Evolutionary conservation across 1,140 invertebrate genomes (phyloP).

Genomic region (Archivesica marissinica): DNA sequence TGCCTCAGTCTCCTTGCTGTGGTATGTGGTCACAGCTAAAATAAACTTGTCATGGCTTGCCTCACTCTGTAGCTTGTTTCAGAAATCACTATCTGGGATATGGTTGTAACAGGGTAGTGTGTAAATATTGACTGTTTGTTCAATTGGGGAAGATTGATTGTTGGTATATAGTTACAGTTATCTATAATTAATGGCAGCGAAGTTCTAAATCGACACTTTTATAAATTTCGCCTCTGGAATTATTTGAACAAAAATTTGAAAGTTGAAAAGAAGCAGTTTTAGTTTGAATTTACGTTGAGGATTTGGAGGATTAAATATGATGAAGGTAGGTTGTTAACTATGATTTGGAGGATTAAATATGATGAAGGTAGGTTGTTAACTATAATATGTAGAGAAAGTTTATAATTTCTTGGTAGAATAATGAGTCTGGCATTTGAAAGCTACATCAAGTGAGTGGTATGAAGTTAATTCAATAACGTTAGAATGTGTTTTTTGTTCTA

Average conservation of each 20-base stretch:
- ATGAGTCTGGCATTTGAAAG: no score
- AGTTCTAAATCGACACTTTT: neutral
- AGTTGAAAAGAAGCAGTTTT: neutral
- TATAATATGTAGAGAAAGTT: no score
- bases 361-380: neutral
- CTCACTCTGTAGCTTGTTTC: no score
- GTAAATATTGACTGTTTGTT: constrained; percentile 26
- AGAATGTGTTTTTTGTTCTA: no score
- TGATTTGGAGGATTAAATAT: neutral
- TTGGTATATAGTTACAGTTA: neutral
- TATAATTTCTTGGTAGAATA: no score
- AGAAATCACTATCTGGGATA: constrained; percentile 7
- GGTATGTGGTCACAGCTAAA: neutral
- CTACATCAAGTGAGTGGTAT: no score
- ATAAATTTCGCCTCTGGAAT: neutral
- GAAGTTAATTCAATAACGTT: no score
- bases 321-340: no score
- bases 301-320: neutral
- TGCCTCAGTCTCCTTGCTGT: no score
- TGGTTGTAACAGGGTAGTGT: neutral
- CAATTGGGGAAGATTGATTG: neutral
- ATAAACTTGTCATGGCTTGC: neutral
- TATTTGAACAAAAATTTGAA: neutral
- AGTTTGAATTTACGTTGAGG: neutral
- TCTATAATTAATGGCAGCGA: constrained; percentile 17